Base-by-base conservation (phyloP, 2,888 invertebrate species). In the Uloborus plumipes region DNA sequence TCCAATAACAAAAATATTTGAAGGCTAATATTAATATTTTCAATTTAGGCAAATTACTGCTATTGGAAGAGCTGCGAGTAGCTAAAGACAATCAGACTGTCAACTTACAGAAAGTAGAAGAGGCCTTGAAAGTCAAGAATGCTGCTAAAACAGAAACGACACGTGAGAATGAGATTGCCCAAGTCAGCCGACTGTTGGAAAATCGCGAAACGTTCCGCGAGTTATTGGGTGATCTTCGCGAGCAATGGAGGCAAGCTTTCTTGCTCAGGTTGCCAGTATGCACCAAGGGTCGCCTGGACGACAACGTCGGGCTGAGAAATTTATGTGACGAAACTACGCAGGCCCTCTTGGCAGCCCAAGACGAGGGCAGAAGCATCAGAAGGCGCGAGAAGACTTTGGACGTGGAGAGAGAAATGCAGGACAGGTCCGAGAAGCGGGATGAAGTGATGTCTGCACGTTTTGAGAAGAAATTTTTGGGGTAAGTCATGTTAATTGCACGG, bases 21-120 rank as follows among this genome's bases (percentile, higher is more conserved):
- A n/a, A n/a, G n/a, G n/a, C 26, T 4, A 26, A 26, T 39, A 39
- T 7, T 11, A 9, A 7, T 9, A 39, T 39, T 39, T 39, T 9
- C 9, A 11, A 39, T 75, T 9, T 31, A 76, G 76, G 69, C 4
- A 61, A 76, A 22, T 49, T 76, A 18, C 69, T 62, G 15, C 49
- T 18, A 15, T n/a, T 76, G 16, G 76, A 76, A 47, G 62, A 69
- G 2, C 22, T 18, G 14, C 49, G 62, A 4, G 61, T 53, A 13
- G 53, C 69, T 13, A 50, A 62, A 14, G 62, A 20, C 53, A 62
- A 31, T 15, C 76, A 76, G 50, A 47, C 58, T 11, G 20, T 47
- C 6, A 55, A 47, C 18, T 53, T 69, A 18, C 59, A 69, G 15
- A 51, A 51, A 7, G 11, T 69, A 4, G 76, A 76, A n/a, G 69